Percentiles rank a stretch among this genome's conserved stretches.
These are phyloP conservation scores for Mystacides longicornis DNA, from an alignment of 2,888 invertebrate species.

Conservation along the genomic window DNA sequence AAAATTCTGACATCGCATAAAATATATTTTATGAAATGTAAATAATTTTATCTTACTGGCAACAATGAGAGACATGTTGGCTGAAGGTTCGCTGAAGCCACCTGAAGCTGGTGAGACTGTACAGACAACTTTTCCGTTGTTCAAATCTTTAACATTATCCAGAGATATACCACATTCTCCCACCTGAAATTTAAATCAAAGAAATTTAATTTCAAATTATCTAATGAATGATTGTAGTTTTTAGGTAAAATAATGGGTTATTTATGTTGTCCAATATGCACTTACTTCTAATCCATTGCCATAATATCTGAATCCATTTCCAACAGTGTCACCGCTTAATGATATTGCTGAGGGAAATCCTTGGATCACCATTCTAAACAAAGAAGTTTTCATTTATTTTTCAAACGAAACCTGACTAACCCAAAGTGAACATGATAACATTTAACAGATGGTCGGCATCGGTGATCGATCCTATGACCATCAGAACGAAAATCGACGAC, in stretches of 20 bases:
- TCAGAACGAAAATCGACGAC: no score
- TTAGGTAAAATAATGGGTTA: background rate
- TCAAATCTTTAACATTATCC: constrained; percentile 51
- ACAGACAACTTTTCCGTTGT: constrained; percentile 67
- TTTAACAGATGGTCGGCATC: no score
- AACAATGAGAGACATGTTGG: constrained; percentile 56
- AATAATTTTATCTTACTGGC: constrained; percentile 67
- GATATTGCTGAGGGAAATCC: constrained; percentile 31
- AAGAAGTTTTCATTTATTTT: no score
- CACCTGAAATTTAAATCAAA: constrained; percentile 33
- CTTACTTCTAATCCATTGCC: constrained; percentile 49
- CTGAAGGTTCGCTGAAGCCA: constrained; percentile 51
- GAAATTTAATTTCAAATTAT: background rate
- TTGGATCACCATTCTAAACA: constrained; percentile 41
- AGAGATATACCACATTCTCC: constrained; percentile 71
- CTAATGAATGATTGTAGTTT: background rate
- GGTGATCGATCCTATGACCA: no score
- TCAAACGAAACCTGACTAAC: no score
- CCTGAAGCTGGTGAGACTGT: constrained; percentile 56
- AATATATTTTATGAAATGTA: no score
- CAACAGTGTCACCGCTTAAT: constrained; percentile 21
- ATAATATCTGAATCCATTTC: constrained; percentile 46
- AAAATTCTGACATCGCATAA: no score
- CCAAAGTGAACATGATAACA: no score
- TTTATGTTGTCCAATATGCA: background rate